A percentile compares a stretch with the other conserved stretches of the same genome.
phyloP scores from a whole-genome alignment of 2,797 vertebrate genomes.

The Serranus cabrilla region DNA sequence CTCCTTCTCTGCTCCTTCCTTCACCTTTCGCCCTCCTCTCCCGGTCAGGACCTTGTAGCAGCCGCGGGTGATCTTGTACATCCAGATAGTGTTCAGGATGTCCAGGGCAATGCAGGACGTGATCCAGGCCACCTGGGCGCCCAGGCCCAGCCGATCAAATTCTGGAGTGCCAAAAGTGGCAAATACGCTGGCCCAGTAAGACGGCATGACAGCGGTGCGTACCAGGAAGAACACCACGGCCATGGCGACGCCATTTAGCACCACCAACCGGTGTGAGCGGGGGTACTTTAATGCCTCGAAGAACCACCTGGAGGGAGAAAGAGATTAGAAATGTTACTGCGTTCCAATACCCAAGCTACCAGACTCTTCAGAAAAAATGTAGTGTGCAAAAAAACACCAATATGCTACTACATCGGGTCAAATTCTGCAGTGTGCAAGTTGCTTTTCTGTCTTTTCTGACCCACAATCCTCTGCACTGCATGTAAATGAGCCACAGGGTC shows the following conservation, averaged over 20 bases:
- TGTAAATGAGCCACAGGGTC: no score
- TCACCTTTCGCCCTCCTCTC: conserved; percentile 56
- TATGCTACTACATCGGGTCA: no score
- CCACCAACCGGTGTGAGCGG: conserved; percentile 82
- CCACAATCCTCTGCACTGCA: no score
- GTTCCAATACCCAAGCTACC: no score
- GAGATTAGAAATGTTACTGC: conserved; percentile 1
- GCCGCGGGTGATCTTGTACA: conserved; percentile 87
- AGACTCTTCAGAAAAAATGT: no score
- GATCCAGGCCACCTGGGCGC: conserved; percentile 90
- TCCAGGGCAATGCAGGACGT: conserved; percentile 88
- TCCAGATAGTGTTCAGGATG: conserved; percentile 87
- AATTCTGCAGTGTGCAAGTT: no score
- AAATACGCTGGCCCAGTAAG: conserved; percentile 88
- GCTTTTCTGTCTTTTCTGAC: no score
- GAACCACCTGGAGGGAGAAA: conserved; percentile 84
- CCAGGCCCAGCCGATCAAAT: conserved; percentile 85
- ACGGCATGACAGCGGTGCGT: conserved; percentile 87
- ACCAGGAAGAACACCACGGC: conserved; percentile 87
- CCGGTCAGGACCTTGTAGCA: conserved; percentile 87
- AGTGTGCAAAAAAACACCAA: no score
- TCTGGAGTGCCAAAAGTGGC: conserved; percentile 86
- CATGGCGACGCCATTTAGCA: conserved; percentile 86
- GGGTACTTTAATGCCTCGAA: conserved; percentile 84
- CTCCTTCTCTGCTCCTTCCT: conserved; percentile 36